Conservation (phyloP, 2,888 invertebrate species). For the Carterocephalus palaemon region DNA sequence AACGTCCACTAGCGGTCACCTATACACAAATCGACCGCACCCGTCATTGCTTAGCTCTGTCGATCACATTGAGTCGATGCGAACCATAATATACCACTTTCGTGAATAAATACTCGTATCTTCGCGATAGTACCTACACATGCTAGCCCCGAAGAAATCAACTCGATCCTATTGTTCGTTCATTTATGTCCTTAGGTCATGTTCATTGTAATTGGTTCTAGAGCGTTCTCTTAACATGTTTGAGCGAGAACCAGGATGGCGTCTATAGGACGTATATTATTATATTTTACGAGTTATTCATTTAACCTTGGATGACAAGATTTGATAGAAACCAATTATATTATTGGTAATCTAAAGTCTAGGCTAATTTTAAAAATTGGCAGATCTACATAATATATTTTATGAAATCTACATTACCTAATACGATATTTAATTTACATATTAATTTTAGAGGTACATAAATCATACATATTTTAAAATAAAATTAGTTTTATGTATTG, state of each 20-base stretch:
- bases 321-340: background rate
- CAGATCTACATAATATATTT: no score
- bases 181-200: constrained; percentile 21
- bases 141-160: constrained; percentile 15
- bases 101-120: no score
- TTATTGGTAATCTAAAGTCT: background rate
- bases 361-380: background rate
- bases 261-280: no score
- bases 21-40: no score
- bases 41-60: no score
- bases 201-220: constrained; percentile 17
- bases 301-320: background rate
- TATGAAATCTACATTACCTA: background rate
- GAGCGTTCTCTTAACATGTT: constrained; percentile 6
- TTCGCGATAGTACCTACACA: background rate
- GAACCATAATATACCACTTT: no score
- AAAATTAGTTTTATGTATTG: no score
- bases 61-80: no score
- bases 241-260: no score
- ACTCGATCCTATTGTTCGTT: constrained; percentile 18
- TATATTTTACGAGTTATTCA: background rate
- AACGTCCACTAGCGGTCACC: no score
- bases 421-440: constrained; percentile 3
- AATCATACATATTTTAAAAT: no score
- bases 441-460: background rate